Percentiles rank a stretch among this genome's conserved stretches.
Evolutionary conservation across 2,797 vertebrate genomes (phyloP).

Genomic region (Eutrigla gurnardus): DNA sequence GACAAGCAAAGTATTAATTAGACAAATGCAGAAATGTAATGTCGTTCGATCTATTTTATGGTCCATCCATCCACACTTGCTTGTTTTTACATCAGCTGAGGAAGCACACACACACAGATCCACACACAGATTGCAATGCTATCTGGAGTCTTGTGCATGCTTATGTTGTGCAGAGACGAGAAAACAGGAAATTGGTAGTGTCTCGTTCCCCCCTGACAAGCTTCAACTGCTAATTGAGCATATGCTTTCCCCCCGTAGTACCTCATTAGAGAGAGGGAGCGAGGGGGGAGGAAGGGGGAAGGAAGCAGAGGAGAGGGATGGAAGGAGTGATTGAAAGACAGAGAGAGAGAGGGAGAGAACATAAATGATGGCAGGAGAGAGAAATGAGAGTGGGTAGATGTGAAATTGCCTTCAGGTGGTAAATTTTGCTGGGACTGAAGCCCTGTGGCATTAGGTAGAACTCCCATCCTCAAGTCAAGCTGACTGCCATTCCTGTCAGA

Average conservation of each 20-base stretch:
- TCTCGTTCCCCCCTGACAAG: slow-evolving; percentile 57
- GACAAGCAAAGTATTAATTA: background rate
- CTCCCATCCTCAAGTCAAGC: slow-evolving; percentile 17
- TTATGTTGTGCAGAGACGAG: slow-evolving; percentile 43
- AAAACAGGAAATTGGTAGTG: slow-evolving; percentile 61
- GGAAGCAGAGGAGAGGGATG: background rate
- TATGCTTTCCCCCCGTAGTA: slow-evolving; percentile 57
- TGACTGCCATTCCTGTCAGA: slow-evolving; percentile 9
- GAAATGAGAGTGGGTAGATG: slow-evolving; percentile 10
- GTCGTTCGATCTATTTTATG: background rate
- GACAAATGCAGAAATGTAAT: background rate
- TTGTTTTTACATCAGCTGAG: slow-evolving; percentile 12
- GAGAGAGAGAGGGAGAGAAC: slow-evolving; percentile 1
- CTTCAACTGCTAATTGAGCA: slow-evolving; percentile 68
- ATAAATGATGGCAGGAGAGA: slow-evolving; percentile 15
- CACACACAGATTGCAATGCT: slow-evolving; percentile 9
- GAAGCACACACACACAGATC: background rate
- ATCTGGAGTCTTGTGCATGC: slow-evolving; percentile 22
- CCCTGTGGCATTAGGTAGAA: slow-evolving; percentile 6
- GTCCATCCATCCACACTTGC: slow-evolving; percentile 5
- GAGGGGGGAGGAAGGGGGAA: background rate
- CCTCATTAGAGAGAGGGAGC: slow-evolving; percentile 57
- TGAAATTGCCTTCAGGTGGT: slow-evolving; percentile 39
- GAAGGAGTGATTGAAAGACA: slow-evolving; percentile 31
- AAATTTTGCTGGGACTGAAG: slow-evolving; percentile 32